Conservation (phyloP, 1,140 invertebrate genomes). For the Oscheius sp. region DNA sequence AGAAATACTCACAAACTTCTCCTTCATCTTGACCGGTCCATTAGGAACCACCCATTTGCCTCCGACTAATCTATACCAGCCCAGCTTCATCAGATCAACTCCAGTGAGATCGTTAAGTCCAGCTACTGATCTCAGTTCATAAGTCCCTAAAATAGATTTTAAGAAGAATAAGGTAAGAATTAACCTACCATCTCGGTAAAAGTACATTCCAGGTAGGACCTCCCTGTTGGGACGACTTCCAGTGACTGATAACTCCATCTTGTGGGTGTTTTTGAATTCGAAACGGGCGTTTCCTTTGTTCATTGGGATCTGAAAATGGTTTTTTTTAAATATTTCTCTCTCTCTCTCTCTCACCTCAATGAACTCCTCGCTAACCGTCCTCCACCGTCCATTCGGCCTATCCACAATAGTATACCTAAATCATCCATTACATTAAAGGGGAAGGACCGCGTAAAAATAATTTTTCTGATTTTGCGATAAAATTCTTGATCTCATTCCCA, state of each 20-base stretch:
- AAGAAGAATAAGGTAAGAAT: not conserved
- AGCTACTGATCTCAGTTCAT: conserved; percentile 33
- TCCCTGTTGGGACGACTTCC: conserved; percentile 45
- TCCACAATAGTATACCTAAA: conserved; percentile 44
- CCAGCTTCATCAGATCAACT: conserved; percentile 47
- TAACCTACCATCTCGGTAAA: conserved; percentile 36
- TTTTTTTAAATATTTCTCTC: not conserved
- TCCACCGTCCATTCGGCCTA: conserved; percentile 32
- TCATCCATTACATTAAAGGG: not conserved
- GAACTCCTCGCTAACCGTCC: conserved; percentile 30
- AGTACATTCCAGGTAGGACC: conserved; percentile 50
- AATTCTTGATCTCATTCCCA: no score
- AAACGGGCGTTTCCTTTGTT: conserved; percentile 52
- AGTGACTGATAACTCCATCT: conserved; percentile 40
- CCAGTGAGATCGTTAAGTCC: conserved; percentile 46
- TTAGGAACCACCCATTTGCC: conserved; percentile 45
- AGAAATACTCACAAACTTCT: conserved; percentile 44
- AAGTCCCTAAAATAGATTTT: not conserved
- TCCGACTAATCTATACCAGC: conserved; percentile 48
- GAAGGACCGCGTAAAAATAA: no score
- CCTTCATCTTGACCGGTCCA: conserved; percentile 47
- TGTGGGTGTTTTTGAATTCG: conserved; percentile 45
- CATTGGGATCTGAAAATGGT: conserved; percentile 36
- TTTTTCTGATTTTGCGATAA: no score
- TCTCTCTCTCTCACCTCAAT: no score